Evolutionary conservation across 1,140 invertebrate species (phyloP).

Genomic region (Formica selysi): DNA sequence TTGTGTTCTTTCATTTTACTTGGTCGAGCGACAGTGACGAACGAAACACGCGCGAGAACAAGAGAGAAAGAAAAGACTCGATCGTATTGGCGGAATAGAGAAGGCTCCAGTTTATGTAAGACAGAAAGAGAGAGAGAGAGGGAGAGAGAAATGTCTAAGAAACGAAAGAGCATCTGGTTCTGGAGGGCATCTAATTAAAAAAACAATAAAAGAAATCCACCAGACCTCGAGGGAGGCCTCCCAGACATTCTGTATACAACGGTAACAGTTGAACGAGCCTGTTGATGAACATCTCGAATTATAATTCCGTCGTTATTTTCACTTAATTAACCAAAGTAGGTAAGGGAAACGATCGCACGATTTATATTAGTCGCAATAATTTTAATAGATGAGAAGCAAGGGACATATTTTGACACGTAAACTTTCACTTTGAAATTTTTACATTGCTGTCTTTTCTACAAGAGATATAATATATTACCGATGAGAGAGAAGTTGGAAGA

Average conservation of each 20-base stretch:
- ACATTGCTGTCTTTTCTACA: neutral
- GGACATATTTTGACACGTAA: slow-evolving; percentile 4
- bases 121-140: neutral
- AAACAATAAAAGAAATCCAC: slow-evolving; percentile 35
- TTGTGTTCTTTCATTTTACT: slow-evolving; percentile 55
- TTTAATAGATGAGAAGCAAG: neutral
- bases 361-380: neutral
- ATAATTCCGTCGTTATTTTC: neutral
- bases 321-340: neutral
- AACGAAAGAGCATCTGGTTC: slow-evolving; percentile 49
- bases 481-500: neutral
- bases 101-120: neutral
- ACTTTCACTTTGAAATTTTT: slow-evolving; percentile 8
- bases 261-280: neutral
- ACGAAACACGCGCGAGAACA: slow-evolving; percentile 26
- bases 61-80: slow-evolving; percentile 25
- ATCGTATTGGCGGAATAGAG: slow-evolving; percentile 5
- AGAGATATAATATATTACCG: neutral
- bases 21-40: slow-evolving; percentile 25
- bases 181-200: slow-evolving; percentile 58
- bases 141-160: slow-evolving; percentile 1
- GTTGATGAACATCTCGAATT: neutral
- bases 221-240: neutral
- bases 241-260: neutral
- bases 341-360: neutral